Evolutionary conservation across 2,113 vertebrate species (phyloP).

Genomic region (Symphodus melops): DNA sequence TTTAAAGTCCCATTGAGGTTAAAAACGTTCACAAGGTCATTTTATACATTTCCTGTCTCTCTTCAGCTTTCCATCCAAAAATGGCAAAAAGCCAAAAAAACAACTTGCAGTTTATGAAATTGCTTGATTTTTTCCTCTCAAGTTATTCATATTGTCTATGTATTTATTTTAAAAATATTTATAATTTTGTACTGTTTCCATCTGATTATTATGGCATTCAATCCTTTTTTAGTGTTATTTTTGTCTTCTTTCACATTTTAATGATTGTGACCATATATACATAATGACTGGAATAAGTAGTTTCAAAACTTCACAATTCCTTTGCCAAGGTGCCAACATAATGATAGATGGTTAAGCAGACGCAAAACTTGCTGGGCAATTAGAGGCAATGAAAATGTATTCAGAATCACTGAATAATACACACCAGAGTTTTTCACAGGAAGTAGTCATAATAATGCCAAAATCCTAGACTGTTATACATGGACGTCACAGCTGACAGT

Average conservation of each 20-base stretch:
- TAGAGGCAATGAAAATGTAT: slow-evolving; percentile 50
- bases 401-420: slow-evolving; percentile 44
- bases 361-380: slow-evolving; percentile 43
- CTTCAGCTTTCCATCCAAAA: too few relatives aligned
- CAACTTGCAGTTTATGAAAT: too few relatives aligned
- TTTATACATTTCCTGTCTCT: too few relatives aligned
- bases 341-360: slow-evolving; percentile 43
- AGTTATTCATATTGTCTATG: too few relatives aligned
- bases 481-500: slow-evolving; percentile 43
- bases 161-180: too few relatives aligned
- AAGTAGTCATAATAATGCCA: slow-evolving; percentile 52
- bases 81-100: too few relatives aligned
- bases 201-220: neutral
- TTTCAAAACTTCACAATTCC: slow-evolving; percentile 4
- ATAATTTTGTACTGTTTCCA: too few relatives aligned
- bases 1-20: too few relatives aligned
- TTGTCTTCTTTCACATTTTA: neutral
- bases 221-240: neutral
- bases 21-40: too few relatives aligned
- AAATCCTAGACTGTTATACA: slow-evolving; percentile 48
- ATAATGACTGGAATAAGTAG: slow-evolving; percentile 24
- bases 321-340: slow-evolving; percentile 53
- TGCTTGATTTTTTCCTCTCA: too few relatives aligned
- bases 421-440: slow-evolving; percentile 52
- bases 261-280: too few relatives aligned